phyloP scores from a whole-genome alignment of 35 echinoderm and acorn worm species.

The Apostichopus japonicus region DNA sequence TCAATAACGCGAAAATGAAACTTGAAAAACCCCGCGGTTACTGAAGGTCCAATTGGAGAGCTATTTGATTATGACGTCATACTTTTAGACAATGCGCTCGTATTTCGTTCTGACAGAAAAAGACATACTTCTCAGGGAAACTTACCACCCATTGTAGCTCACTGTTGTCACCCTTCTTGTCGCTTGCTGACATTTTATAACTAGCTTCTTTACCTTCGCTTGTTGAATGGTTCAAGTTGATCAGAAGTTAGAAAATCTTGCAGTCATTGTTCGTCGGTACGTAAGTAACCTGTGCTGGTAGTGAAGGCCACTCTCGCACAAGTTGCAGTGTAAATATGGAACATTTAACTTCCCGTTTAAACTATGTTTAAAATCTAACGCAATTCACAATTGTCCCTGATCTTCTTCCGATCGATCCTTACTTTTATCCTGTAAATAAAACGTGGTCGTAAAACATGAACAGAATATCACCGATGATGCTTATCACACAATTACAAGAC shows the following conservation, averaged over 20 bases:
- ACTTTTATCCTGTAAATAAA: too few relatives aligned
- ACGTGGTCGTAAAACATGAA: too few relatives aligned
- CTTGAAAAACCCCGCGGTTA: background rate
- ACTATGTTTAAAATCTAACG: too few relatives aligned
- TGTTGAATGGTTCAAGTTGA: background rate
- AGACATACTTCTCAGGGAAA: background rate
- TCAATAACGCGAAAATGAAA: background rate
- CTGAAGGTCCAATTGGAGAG: background rate
- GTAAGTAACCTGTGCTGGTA: background rate
- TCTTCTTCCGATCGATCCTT: too few relatives aligned
- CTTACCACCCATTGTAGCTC: conserved; percentile 32
- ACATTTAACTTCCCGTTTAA: too few relatives aligned
- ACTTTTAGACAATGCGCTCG: background rate
- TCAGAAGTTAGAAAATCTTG: background rate
- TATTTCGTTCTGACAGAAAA: background rate
- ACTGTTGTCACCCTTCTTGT: background rate
- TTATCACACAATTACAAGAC: too few relatives aligned
- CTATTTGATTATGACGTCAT: background rate
- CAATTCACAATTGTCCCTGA: too few relatives aligned
- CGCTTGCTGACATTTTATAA: background rate
- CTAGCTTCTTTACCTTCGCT: background rate
- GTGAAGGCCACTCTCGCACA: background rate
- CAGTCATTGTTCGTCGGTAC: background rate
- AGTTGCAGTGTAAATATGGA: too few relatives aligned
- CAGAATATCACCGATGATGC: too few relatives aligned